Base-by-base conservation (phyloP, 2,797 vertebrate genomes). In the Halcyon chelicuti region DNA sequence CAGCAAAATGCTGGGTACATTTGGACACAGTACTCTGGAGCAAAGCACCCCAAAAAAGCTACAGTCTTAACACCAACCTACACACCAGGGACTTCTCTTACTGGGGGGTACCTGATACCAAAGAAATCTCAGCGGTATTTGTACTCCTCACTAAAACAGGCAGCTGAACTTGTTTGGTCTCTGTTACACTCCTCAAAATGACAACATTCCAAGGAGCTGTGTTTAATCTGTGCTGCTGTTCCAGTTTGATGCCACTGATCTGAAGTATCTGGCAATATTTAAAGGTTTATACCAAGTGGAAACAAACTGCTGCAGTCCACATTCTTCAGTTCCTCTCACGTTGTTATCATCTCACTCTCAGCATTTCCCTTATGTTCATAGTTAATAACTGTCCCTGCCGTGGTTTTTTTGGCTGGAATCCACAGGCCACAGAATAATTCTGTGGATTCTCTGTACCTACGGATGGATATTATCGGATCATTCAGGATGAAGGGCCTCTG, bases 281-380 rank as follows among this genome's bases (percentile, higher is more conserved):
- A 96, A 98, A 98, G 96, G 92, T 90, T 95, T 95, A 97, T 47
- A 93, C 66, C 65, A 78, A 86, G 68, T 3, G 10, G 42, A 72
- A 68, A 13, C 37, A 86, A 58, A 77, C 51, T 72, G 31, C 10
- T 37, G 31, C 25, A 29, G 42, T 68, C 81, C 94, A 78, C 25
- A 5, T 23, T 68, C 72, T 86, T 93, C 20, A 16, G 47, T 80
- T 81, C 92, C 81, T 80, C 94, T 70, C 65, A 60, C 16, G 49
- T 51, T 94, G 88, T 88, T 95, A 92, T 33, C 78, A 62, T 29
- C 52, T 33, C 52, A n/a, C 75, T 89, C 60, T 72, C 78, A 77
- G 68, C 46, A 21, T 65, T 79, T 74, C 49, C 40, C 47, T 61
- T 74, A 39, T 18, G 31, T 81, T 71, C 20, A 2, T 21, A 63